phyloP scores from a whole-genome alignment of 2,888 invertebrate species.

The Aricia artaxerxes region DNA sequence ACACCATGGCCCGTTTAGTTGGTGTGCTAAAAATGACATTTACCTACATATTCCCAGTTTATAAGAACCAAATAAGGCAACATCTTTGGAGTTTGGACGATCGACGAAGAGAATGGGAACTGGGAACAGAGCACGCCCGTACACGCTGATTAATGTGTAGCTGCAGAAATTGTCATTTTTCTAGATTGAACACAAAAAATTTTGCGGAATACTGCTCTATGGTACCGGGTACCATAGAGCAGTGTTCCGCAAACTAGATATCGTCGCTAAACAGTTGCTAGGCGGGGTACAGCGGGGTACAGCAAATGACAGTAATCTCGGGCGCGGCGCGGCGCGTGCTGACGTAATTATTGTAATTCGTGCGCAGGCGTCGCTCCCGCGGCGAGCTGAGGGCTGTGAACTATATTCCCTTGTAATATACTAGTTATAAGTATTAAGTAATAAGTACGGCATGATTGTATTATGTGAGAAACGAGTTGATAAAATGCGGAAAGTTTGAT shows the following conservation, averaged over 20 bases:
- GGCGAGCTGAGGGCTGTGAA: slow-evolving; percentile 41
- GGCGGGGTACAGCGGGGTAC: slow-evolving; percentile 72
- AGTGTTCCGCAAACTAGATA: slow-evolving; percentile 42
- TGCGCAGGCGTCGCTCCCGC: slow-evolving; percentile 48
- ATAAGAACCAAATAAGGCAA: too few relatives aligned
- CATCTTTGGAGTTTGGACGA: too few relatives aligned
- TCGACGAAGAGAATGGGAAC: too few relatives aligned
- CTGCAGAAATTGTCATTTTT: too few relatives aligned
- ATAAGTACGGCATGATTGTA: not conserved
- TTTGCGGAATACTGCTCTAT: too few relatives aligned
- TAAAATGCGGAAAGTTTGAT: too few relatives aligned
- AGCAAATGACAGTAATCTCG: slow-evolving; percentile 57
- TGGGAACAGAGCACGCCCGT: too few relatives aligned
- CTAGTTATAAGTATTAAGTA: not conserved
- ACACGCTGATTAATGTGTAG: too few relatives aligned
- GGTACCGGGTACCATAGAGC: not conserved
- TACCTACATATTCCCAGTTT: too few relatives aligned
- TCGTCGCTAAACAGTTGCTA: slow-evolving; percentile 63
- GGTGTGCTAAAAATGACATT: too few relatives aligned
- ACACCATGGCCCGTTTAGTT: too few relatives aligned
- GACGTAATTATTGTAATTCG: slow-evolving; percentile 75
- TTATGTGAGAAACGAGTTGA: not conserved
- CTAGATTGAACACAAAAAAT: too few relatives aligned
- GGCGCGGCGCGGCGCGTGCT: slow-evolving; percentile 66
- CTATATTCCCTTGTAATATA: not conserved